Percentiles rank a stretch among this genome's conserved stretches.
These are phyloP conservation scores for Noctuana brunneofusca DNA, from an alignment of 2,888 invertebrate species.

Conservation along the genomic window DNA sequence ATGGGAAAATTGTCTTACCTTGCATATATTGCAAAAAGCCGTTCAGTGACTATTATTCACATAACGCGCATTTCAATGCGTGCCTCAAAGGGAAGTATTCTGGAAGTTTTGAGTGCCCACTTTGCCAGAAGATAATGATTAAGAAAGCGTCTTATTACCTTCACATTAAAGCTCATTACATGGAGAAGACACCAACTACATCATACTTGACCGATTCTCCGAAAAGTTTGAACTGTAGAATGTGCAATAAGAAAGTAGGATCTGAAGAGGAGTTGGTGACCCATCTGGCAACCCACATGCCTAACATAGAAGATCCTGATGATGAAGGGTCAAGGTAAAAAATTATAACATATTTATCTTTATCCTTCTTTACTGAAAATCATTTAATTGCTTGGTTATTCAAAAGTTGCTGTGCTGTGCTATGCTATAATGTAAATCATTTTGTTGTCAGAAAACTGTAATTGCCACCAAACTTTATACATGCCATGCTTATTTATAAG, in stretches of 20 bases:
- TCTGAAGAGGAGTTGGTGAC: constrained; percentile 65
- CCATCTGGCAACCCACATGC: constrained; percentile 72
- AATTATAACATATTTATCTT: neutral
- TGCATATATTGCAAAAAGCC: constrained; percentile 62
- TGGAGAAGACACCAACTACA: constrained; percentile 38
- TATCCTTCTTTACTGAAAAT: neutral
- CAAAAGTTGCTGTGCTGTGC: too few relatives aligned
- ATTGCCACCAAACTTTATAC: too few relatives aligned
- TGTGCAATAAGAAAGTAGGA: constrained; percentile 63
- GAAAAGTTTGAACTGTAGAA: constrained; percentile 60
- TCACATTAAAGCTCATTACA: constrained; percentile 67
- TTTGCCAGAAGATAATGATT: constrained; percentile 57
- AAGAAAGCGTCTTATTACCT: constrained; percentile 56
- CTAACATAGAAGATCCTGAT: constrained; percentile 58
- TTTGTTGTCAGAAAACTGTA: neutral
- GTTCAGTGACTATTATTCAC: constrained; percentile 62
- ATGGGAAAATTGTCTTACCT: constrained; percentile 52
- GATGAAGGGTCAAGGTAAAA: constrained; percentile 59
- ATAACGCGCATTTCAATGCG: constrained; percentile 58
- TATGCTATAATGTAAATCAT: neutral
- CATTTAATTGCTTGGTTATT: too few relatives aligned
- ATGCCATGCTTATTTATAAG: too few relatives aligned
- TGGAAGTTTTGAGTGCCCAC: constrained; percentile 54
- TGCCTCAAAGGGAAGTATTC: constrained; percentile 56
- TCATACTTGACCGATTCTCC: constrained; percentile 12